Evolutionary conservation across 2,888 invertebrate species (phyloP).

Genomic region (Melieria omissa): DNA sequence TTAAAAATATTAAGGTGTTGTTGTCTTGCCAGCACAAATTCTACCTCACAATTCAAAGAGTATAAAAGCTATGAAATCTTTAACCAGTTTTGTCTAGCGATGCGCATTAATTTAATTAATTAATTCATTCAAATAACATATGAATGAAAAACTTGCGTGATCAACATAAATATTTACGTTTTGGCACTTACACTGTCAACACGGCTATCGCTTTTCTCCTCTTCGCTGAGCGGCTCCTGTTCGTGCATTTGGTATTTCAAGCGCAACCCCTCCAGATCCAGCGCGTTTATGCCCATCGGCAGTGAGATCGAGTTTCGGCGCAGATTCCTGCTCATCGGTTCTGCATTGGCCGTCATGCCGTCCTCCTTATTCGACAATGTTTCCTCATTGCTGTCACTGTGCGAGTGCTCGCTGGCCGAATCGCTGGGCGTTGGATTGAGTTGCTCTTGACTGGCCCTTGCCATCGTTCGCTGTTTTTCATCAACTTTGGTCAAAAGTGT

Average conservation of each 20-base stretch:
- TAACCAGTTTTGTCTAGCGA: too few relatives aligned
- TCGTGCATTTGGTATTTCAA: conserved; percentile 64
- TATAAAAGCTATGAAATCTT: too few relatives aligned
- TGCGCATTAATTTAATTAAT: too few relatives aligned
- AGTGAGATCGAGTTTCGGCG: conserved; percentile 80
- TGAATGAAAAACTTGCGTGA: not conserved
- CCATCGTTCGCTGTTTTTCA: too few relatives aligned
- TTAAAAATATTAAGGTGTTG: too few relatives aligned
- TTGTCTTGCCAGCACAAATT: too few relatives aligned
- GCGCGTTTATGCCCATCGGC: conserved; percentile 75
- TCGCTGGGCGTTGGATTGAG: too few relatives aligned
- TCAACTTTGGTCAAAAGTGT: too few relatives aligned
- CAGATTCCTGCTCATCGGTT: conserved; percentile 53
- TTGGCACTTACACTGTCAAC: conserved; percentile 55
- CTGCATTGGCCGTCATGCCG: conserved; percentile 16
- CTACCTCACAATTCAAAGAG: too few relatives aligned
- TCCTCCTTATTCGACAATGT: not conserved
- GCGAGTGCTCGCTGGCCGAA: not conserved
- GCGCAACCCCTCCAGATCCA: conserved; percentile 73
- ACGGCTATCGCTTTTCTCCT: conserved; percentile 49
- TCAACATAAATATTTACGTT: too few relatives aligned
- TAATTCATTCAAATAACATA: too few relatives aligned
- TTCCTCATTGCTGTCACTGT: not conserved
- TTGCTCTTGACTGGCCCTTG: too few relatives aligned
- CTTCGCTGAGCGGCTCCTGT: conserved; percentile 56